Percentiles rank a stretch among this genome's conserved stretches.
phyloP scores from a whole-genome alignment of 2,797 vertebrate species.

The Emydoidea blandingii region DNA sequence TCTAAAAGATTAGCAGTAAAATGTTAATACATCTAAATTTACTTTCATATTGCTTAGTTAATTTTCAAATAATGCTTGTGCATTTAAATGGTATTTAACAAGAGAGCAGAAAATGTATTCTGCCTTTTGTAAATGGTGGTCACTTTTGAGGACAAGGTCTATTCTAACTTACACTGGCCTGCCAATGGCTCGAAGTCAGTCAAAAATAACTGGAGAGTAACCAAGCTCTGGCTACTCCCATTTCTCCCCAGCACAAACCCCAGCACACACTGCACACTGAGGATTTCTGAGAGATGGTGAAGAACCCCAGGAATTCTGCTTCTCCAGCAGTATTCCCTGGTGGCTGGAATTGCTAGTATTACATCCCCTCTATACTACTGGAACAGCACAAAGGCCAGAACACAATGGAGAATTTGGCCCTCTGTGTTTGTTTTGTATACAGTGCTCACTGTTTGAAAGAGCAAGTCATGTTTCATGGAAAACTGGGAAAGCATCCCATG shows the following conservation, averaged over 20 bases:
- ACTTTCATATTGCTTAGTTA: background rate
- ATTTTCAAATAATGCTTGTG: background rate
- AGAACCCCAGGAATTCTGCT: background rate
- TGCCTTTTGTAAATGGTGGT: background rate
- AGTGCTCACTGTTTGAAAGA: background rate
- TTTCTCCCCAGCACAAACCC: background rate
- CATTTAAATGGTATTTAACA: background rate
- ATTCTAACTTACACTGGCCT: background rate
- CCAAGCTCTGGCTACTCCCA: background rate
- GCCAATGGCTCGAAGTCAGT: background rate
- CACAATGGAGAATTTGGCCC: background rate
- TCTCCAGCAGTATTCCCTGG: no score
- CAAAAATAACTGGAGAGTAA: background rate
- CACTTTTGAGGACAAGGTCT: background rate
- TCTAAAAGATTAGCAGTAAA: background rate
- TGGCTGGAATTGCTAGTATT: fast-evolving
- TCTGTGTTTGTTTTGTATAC: background rate
- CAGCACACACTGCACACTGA: background rate
- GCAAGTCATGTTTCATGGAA: background rate
- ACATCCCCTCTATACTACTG: fast-evolving
- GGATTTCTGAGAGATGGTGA: background rate
- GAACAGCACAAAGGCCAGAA: background rate
- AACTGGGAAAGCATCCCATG: background rate
- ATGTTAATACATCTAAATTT: background rate
- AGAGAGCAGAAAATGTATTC: background rate